Evolutionary conservation across 2,797 vertebrate genomes (phyloP).

Genomic region (Mormyrops boulengeri): DNA sequence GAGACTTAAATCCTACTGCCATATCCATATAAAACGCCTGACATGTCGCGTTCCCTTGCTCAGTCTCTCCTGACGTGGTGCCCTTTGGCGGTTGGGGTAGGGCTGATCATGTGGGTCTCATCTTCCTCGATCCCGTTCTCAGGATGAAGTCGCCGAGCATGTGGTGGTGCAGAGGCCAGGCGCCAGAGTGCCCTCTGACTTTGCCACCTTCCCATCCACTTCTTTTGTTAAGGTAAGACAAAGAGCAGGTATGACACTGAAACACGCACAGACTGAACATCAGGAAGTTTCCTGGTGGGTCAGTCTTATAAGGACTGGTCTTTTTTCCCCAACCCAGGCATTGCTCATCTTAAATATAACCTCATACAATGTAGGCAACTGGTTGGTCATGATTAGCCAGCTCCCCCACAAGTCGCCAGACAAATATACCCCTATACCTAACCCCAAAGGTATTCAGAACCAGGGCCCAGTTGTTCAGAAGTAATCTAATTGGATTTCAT

Average conservation of each 20-base stretch:
- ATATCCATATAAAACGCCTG: neutral
- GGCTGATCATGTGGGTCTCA: neutral
- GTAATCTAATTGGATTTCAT: neutral
- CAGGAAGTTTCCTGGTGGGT: neutral
- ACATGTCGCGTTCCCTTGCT: neutral
- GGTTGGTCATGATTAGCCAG: neutral
- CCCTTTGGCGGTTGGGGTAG: neutral
- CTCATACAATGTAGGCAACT: neutral
- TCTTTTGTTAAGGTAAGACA: slow-evolving; percentile 76
- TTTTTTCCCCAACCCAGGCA: neutral
- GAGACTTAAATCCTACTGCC: neutral
- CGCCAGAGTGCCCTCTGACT: slow-evolving; percentile 69
- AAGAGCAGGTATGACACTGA: neutral
- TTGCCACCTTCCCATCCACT: slow-evolving; percentile 75
- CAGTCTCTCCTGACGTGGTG: neutral
- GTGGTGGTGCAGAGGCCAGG: slow-evolving; percentile 67
- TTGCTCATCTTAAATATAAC: neutral
- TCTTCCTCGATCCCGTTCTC: slow-evolving; percentile 14
- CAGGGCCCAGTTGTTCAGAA: neutral
- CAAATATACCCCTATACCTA: neutral
- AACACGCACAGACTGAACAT: neutral
- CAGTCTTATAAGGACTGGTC: neutral
- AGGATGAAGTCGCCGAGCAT: slow-evolving; percentile 81
- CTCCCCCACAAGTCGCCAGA: neutral
- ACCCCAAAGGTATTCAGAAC: neutral